These are phyloP conservation scores for Lepidochrysops patricia DNA, from an alignment of 2,888 invertebrate genomes.

Conservation along the genomic window DNA sequence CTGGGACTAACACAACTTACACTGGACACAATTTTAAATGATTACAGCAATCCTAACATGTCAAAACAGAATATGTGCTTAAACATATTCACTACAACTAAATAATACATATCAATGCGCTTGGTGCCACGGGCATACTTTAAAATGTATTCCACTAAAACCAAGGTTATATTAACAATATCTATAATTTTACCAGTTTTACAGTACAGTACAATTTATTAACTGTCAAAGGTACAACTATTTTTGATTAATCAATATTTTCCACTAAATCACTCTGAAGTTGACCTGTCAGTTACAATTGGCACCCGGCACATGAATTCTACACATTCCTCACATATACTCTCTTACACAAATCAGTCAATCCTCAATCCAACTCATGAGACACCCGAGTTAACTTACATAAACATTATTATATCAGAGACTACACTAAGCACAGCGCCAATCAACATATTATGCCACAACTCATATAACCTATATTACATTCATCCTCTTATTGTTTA, in stretches of 20 bases:
- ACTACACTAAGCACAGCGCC: conserved; percentile 67
- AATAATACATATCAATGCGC: not conserved
- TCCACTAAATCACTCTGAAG: conserved; percentile 17
- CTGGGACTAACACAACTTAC: conserved; percentile 7
- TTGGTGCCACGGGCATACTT: not conserved
- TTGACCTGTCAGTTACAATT: conserved; percentile 34
- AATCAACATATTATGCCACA: conserved; percentile 47
- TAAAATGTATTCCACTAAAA: not conserved
- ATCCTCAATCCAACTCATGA: conserved; percentile 43
- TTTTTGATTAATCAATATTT: not conserved
- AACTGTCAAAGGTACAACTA: not conserved
- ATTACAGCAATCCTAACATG: not conserved
- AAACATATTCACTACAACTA: not conserved
- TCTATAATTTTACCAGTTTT: not conserved
- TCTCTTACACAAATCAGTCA: conserved; percentile 60
- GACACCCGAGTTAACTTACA: conserved; percentile 45
- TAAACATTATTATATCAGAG: conserved; percentile 59
- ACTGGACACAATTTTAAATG: not conserved
- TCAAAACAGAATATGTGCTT: not conserved
- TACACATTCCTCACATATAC: conserved; percentile 34
- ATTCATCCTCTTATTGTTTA: conserved; percentile 45
- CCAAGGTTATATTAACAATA: not conserved
- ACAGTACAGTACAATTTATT: not conserved
- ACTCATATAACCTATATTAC: conserved; percentile 43
- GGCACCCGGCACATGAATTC: conserved; percentile 54